These are phyloP conservation scores for Calameuta pallipes DNA, from an alignment of 2,888 invertebrate genomes.

Conservation along the genomic window DNA sequence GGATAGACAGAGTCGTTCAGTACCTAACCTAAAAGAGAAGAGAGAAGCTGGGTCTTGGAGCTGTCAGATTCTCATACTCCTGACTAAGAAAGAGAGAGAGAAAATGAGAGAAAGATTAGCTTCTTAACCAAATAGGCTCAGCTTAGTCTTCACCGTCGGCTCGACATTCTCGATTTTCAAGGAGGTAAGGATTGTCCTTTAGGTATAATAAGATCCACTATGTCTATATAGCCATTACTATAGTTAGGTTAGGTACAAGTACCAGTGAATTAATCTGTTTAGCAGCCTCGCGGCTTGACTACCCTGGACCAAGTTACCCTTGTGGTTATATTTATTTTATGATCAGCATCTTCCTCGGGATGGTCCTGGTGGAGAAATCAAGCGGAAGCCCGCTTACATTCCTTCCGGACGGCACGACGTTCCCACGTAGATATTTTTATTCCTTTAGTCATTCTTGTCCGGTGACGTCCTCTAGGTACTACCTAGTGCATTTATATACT, in stretches of 20 bases:
- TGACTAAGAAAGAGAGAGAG: slow-evolving; percentile 18
- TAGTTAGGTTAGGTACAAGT: background rate
- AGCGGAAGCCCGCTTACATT: background rate
- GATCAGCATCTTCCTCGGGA: background rate
- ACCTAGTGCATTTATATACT: too few species aligned
- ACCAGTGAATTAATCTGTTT: slow-evolving; percentile 8
- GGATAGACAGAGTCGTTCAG: background rate
- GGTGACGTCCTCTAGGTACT: background rate
- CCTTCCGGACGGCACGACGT: background rate
- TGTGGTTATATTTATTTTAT: background rate
- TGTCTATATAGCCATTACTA: background rate
- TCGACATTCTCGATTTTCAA: slow-evolving; percentile 10
- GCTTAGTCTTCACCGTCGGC: slow-evolving; percentile 28
- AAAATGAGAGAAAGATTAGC: slow-evolving; percentile 45
- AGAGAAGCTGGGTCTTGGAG: slow-evolving; percentile 38
- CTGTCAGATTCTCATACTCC: slow-evolving; percentile 40
- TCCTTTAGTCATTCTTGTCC: background rate
- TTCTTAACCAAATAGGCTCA: slow-evolving; percentile 56
- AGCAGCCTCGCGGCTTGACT: background rate
- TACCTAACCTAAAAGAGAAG: slow-evolving; percentile 14
- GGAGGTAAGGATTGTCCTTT: slow-evolving; percentile 5
- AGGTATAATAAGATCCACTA: background rate
- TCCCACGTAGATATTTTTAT: background rate
- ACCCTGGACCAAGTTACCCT: background rate
- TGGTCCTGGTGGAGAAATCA: background rate